Percentiles rank a stretch among this genome's conserved stretches.
Evolutionary conservation across 2,888 invertebrate species (phyloP).

Genomic region (Idaea aversata): DNA sequence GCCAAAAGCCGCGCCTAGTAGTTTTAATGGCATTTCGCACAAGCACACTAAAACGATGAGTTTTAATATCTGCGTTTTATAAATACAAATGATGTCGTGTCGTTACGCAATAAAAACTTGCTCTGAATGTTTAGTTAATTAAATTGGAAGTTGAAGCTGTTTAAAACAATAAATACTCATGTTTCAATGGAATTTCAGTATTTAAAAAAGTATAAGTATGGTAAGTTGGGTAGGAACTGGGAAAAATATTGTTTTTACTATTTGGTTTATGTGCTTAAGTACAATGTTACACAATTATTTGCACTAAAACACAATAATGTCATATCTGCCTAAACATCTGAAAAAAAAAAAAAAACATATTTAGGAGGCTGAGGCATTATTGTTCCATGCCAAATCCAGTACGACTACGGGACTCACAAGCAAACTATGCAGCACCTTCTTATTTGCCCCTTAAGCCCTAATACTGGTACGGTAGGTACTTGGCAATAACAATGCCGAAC

Average conservation of each 20-base stretch:
- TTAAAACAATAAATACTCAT: no score
- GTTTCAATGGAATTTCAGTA: not conserved
- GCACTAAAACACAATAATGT: not conserved
- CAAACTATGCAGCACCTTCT: no score
- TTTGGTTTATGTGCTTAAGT: not conserved
- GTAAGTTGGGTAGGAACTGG: not conserved
- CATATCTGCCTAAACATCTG: not conserved
- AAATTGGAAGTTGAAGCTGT: not conserved
- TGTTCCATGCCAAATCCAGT: no score
- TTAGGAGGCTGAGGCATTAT: no score
- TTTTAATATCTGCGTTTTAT: not conserved
- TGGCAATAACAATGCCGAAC: no score
- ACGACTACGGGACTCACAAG: no score
- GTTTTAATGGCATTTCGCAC: conserved; percentile 7
- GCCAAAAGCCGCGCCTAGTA: conserved; percentile 34
- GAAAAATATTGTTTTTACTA: not conserved
- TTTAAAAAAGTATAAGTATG: not conserved
- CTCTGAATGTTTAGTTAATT: not conserved
- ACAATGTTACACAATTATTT: not conserved
- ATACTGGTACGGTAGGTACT: no score
- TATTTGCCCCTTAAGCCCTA: no score
- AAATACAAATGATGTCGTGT: not conserved
- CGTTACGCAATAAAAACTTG: conserved; percentile 10
- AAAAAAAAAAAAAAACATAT: no score
- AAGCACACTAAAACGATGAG: not conserved